A percentile compares a stretch with the other conserved stretches of the same genome.
These are phyloP conservation scores for Drosophila meridiana DNA, from an alignment of 2,888 invertebrate genomes.

Conservation along the genomic window DNA sequence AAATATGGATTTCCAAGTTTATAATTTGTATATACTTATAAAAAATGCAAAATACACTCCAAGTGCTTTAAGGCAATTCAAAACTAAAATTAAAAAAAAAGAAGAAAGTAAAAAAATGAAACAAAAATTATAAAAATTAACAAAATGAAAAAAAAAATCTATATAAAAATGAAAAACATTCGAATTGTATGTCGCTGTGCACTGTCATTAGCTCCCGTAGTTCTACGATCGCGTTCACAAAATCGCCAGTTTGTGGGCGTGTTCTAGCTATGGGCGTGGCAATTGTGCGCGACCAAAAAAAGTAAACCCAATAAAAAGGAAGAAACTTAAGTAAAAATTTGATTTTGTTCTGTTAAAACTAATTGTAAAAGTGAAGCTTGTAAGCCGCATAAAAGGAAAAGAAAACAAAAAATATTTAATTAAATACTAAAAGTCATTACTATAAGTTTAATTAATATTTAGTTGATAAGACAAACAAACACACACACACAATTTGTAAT, in stretches of 20 bases:
- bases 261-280: constrained; percentile 26
- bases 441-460: constrained; percentile 83
- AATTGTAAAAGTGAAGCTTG: constrained; percentile 66
- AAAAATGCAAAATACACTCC: constrained; percentile 78
- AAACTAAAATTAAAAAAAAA: background rate
- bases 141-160: constrained; percentile 43
- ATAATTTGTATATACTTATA: constrained; percentile 78
- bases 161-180: constrained; percentile 65
- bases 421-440: constrained; percentile 85
- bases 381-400: constrained; percentile 52
- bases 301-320: constrained; percentile 41
- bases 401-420: constrained; percentile 73
- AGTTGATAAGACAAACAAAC: constrained; percentile 61
- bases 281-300: constrained; percentile 44
- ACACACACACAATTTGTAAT: constrained; percentile 72
- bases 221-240: constrained; percentile 54
- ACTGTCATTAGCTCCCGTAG: constrained; percentile 1
- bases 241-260: constrained; percentile 84
- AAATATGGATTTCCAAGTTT: constrained; percentile 69
- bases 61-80: constrained; percentile 78
- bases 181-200: constrained; percentile 67
- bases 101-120: constrained; percentile 32
- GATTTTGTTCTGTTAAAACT: constrained; percentile 78
- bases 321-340: constrained; percentile 49
- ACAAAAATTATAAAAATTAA: constrained; percentile 40